A percentile compares a stretch with the other conserved stretches of the same genome.
Conservation (phyloP, 2,888 invertebrate species). For the Slavum lentiscoides region DNA sequence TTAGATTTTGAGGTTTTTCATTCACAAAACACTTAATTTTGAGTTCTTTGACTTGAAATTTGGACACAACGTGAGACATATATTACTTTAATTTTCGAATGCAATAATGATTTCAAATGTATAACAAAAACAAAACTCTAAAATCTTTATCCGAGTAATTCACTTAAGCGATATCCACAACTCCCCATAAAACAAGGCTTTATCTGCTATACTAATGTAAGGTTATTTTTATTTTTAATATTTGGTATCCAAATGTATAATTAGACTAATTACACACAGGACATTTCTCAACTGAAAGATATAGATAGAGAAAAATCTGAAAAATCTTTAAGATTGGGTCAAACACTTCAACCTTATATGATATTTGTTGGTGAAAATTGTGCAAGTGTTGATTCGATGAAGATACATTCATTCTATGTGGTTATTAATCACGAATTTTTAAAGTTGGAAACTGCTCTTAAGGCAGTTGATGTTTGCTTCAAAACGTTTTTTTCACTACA, state of each 20-base stretch:
- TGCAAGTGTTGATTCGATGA: too few relatives aligned
- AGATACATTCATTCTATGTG: not conserved
- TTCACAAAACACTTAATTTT: too few relatives aligned
- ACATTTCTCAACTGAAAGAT: not conserved
- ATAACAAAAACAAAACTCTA: not conserved
- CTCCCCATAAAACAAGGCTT: not conserved
- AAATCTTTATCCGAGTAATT: too few relatives aligned
- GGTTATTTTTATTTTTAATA: not conserved
- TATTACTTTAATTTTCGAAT: too few relatives aligned
- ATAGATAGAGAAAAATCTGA: not conserved
- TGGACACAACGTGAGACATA: too few relatives aligned
- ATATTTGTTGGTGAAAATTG: not conserved
- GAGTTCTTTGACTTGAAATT: too few relatives aligned
- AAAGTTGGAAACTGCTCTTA: not conserved
- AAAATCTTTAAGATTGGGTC: not conserved
- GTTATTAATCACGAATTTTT: not conserved
- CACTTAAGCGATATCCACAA: too few relatives aligned
- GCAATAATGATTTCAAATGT: too few relatives aligned
- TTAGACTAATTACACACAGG: not conserved
- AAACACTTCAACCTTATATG: not conserved
- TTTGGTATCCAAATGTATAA: not conserved
- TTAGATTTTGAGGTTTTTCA: too few relatives aligned
- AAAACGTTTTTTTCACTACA: not conserved
- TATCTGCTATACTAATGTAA: not conserved
- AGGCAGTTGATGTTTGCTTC: not conserved